Base-by-base conservation (phyloP, 2,797 vertebrate species). In the Phalloptychus januarius region DNA sequence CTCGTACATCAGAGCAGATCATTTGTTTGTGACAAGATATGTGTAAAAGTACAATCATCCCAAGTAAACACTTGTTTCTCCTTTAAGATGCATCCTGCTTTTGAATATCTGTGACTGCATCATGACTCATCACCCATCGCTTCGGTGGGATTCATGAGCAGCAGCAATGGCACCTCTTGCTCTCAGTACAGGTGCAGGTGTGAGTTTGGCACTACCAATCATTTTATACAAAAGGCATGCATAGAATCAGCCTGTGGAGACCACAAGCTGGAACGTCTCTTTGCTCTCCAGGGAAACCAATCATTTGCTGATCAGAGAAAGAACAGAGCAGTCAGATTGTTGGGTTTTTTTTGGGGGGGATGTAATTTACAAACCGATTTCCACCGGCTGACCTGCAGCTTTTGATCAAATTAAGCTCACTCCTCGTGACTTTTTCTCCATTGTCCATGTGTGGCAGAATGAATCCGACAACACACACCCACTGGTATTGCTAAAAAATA, bases 211-310 rank as follows among this genome's bases (percentile, higher is more conserved):
- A 89, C 86, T 82, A 88, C 89, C 86, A 84, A 79, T 89, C 78
- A 87, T 75, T 88, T 86, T 89, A 79, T 93, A 93, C 79, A 92
- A 93, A 93, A 95, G 86, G 89, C 94, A 95, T 95, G 94, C 93
- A 95, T 95, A 95, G 92, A 94, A 94, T 92, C 81, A 89, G 89
- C 90, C 92, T 88, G 91, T 92, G 92, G 91, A 90, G 76, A 89
- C 83, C 92, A 93, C 88, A 87, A 89, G 88, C 93, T 89, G 89
- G 42, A 83, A 80, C 42, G 46, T 44, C 28, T 36, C 77, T 81
- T 73, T 50, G 58, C 78, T 76, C 63, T 58, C 56, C 40, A 78
- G 72, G 80, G 52, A 71, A 78, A 36, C 54, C 5, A 31, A 67
- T 65, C n/a, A 2, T 70, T 82, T 72, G 38, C 28, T 5, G 45